Evolutionary conservation across 2,797 vertebrate species (phyloP), one percentile per base, ranked within the genome.

Genomic region (Zalophus californianus): DNA sequence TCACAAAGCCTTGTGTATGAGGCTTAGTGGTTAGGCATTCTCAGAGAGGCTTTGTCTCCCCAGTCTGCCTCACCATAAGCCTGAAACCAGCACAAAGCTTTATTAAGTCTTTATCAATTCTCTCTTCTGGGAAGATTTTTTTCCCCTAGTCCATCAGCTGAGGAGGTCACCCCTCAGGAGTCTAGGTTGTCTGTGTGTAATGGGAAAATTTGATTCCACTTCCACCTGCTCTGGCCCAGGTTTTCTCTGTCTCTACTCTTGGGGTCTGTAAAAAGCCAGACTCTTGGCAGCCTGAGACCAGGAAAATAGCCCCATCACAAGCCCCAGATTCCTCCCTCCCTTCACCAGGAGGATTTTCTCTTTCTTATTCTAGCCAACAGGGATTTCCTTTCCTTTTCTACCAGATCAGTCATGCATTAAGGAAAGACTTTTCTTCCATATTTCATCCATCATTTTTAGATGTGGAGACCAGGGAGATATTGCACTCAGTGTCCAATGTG

Each of bases 401-500:
- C 54, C 52, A 89, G 29, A 32, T 54, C n/a, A 62, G 4, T 27
- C 4, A 1, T n/a, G 11, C 9, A n/a, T 44, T 78, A 62, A 62
- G 58, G 0, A 52, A 41, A 60, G 29, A 84, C 1, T 2, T 50
- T n/a, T 72, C 23, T 83, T 54, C 27, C 35, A 3, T 16, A 21
- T 44, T 44, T 60, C 18, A 50, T 25, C 44, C 54, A 90, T 73
- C 48, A 3, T 10, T 72, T 64, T n/a, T 32, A 72, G 23, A 14
- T 56, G 15, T 44, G 8, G 23, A 29, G 27, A 62, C n/a, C 27
- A 44, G 2, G 35, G 27, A 48, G 16, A 68, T 60, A 18, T 35
- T 38, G 10, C 41, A 5, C 29, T 44, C 32, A 11, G 1, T 18
- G 2, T 21, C 5, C 14, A 25, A 3, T 18, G 23, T 1, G 2